phyloP scores from a whole-genome alignment of 2,797 vertebrate genomes.

The Tympanoctomys barrerae region DNA sequence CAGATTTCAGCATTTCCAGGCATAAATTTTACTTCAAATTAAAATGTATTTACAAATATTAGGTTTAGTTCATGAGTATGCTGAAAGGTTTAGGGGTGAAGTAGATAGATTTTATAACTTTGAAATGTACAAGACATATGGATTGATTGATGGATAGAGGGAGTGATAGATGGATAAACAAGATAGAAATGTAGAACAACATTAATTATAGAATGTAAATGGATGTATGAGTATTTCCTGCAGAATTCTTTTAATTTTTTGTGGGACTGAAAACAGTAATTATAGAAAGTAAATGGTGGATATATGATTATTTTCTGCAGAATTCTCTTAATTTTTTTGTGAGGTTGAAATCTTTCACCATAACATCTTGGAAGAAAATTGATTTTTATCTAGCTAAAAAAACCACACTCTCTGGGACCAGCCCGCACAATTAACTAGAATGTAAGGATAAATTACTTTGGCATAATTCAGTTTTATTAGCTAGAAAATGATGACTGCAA shows the following conservation, averaged over 20 bases:
- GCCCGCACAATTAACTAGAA: neutral
- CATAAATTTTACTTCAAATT: slow-evolving; percentile 23
- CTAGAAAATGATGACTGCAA: neutral
- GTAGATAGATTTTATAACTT: neutral
- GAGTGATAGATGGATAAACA: neutral
- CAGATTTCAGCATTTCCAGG: neutral
- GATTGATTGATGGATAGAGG: neutral
- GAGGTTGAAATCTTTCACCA: slow-evolving; percentile 47
- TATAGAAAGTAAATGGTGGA: neutral
- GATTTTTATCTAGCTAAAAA: neutral
- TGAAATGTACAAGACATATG: neutral
- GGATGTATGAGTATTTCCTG: neutral
- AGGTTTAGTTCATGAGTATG: neutral
- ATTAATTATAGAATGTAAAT: neutral
- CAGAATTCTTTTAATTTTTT: neutral
- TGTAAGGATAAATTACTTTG: slow-evolving; percentile 3
- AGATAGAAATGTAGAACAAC: slow-evolving; percentile 21
- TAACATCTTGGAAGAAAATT: neutral
- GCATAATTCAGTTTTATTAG: neutral
- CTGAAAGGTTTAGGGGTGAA: neutral
- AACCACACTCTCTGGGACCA: neutral
- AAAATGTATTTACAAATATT: neutral
- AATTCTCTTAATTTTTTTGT: neutral
- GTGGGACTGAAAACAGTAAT: neutral
- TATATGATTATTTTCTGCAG: neutral